Percentiles rank a stretch among this genome's conserved stretches.
phyloP scores from a whole-genome alignment of 2,113 vertebrate species.

The Penelope pileata region DNA sequence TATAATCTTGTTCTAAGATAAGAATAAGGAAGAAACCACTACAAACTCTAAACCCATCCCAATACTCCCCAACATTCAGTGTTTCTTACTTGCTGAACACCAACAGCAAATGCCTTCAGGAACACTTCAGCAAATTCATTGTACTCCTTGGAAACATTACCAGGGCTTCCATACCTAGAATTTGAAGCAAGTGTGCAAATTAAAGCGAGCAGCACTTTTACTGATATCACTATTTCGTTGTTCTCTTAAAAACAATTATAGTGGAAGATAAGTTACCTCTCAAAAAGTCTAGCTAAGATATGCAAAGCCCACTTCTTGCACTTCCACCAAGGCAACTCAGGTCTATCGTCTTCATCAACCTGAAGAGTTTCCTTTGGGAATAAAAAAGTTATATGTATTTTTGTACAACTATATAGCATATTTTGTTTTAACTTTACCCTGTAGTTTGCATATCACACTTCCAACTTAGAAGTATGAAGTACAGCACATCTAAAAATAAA shows the following conservation, averaged over 20 bases:
- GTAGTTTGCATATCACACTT: neutral
- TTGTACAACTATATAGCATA: neutral
- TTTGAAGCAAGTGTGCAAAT: slow-evolving; percentile 1
- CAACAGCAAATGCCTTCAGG: slow-evolving; percentile 95
- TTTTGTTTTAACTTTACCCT: neutral
- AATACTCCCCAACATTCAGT: neutral
- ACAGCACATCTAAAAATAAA: neutral
- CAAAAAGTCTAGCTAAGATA: slow-evolving; percentile 97
- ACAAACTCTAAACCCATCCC: neutral
- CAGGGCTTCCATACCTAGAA: slow-evolving; percentile 95
- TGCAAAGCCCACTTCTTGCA: slow-evolving; percentile 99
- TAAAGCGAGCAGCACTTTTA: neutral
- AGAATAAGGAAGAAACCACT: neutral
- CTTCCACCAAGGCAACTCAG: slow-evolving; percentile 98
- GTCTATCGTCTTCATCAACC: slow-evolving; percentile 96
- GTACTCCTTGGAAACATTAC: slow-evolving; percentile 99
- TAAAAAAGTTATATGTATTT: neutral
- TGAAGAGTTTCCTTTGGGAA: slow-evolving; percentile 92
- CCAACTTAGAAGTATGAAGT: neutral
- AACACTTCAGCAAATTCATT: slow-evolving; percentile 97
- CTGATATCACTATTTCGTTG: neutral
- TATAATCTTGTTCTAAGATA: neutral
- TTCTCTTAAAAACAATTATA: neutral
- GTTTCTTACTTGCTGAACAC: slow-evolving; percentile 89
- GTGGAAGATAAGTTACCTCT: slow-evolving; percentile 81